phyloP scores from a whole-genome alignment of 1,140 invertebrate genomes.

The Pomacea maculata region DNA sequence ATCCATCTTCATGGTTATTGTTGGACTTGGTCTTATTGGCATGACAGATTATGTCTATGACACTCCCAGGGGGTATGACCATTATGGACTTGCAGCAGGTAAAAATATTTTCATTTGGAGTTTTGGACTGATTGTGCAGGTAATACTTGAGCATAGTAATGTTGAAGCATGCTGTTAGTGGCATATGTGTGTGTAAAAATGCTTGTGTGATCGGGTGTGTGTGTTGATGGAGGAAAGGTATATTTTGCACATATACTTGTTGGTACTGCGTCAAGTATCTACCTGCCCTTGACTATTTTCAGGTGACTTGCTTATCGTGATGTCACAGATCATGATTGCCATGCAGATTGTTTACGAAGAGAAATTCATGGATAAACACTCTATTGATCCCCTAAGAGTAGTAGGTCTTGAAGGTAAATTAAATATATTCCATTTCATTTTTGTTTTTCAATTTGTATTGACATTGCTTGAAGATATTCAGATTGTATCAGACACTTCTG shows the following conservation, averaged over 20 bases:
- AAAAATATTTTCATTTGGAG: not conserved
- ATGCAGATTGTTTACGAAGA: slow-evolving; percentile 22
- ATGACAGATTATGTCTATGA: slow-evolving; percentile 19
- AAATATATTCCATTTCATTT: no score
- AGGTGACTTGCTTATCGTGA: slow-evolving; percentile 16
- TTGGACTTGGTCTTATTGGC: slow-evolving; percentile 14
- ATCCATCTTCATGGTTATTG: slow-evolving; percentile 11
- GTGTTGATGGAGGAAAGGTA: not conserved
- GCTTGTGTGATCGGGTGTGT: not conserved
- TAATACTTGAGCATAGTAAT: no score
- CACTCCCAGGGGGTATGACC: slow-evolving; percentile 5
- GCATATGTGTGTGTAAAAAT: not conserved
- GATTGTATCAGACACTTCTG: no score
- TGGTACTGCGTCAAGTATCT: not conserved
- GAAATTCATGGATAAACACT: slow-evolving; percentile 24
- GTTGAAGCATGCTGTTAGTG: no score
- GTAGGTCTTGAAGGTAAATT: slow-evolving; percentile 14
- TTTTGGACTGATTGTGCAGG: no score
- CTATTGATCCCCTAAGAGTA: slow-evolving; percentile 14
- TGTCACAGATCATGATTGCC: slow-evolving; percentile 24
- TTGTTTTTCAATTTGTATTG: no score
- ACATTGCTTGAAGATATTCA: no score
- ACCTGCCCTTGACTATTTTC: not conserved
- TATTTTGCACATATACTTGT: not conserved
- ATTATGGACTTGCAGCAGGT: slow-evolving; percentile 19